Evolutionary conservation across 35 echinoderm and acorn worm species (phyloP).

Genomic region (Apostichopus parvimensis): DNA sequence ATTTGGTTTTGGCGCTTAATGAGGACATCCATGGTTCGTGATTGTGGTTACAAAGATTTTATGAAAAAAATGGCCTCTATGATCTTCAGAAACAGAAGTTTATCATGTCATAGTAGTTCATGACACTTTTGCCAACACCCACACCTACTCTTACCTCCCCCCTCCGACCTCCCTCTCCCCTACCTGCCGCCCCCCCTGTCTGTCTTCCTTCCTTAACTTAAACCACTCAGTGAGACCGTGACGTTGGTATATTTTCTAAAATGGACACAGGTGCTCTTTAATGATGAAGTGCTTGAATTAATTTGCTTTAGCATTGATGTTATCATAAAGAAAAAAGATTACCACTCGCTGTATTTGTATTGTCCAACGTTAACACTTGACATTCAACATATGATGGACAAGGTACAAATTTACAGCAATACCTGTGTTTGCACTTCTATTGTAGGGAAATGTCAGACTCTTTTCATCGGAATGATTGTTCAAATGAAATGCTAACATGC

Average conservation of each 20-base stretch:
- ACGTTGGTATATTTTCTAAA: not conserved
- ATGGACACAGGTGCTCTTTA: slow-evolving; percentile 3
- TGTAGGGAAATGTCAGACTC: not conserved
- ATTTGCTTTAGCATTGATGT: not conserved
- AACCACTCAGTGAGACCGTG: too few relatives aligned
- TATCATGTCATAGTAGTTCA: too few relatives aligned
- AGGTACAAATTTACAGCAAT: not conserved
- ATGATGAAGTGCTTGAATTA: not conserved
- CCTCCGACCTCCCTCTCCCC: not conserved
- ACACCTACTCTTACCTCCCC: not conserved
- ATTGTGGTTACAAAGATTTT: too few relatives aligned
- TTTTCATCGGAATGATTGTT: not conserved
- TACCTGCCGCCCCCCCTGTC: too few relatives aligned
- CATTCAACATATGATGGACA: not conserved
- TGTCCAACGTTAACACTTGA: not conserved
- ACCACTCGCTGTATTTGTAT: not conserved
- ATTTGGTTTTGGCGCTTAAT: too few relatives aligned
- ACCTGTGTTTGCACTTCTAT: not conserved
- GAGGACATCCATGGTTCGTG: too few relatives aligned
- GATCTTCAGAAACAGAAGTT: too few relatives aligned
- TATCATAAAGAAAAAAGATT: not conserved
- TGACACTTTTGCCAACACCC: too few relatives aligned
- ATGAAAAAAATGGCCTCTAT: too few relatives aligned
- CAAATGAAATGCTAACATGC: not conserved
- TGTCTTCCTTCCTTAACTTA: too few relatives aligned